phyloP scores from a whole-genome alignment of 2,113 vertebrate genomes.

The Ceuthmochares aereus region DNA sequence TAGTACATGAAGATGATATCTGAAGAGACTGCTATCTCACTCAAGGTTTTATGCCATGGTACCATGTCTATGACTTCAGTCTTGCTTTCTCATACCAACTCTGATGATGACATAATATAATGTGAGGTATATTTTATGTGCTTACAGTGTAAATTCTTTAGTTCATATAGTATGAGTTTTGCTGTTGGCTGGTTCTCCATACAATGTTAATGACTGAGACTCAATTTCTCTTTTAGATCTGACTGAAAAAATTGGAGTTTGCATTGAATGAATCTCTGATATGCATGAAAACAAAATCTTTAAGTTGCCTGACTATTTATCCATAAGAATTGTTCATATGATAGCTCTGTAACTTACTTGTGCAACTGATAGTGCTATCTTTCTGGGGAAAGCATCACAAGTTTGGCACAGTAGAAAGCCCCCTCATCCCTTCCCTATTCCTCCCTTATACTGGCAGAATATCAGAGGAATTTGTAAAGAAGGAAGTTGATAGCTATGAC shows the following conservation, averaged over 20 bases:
- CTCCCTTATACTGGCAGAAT: background rate
- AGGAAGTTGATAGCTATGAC: constrained; percentile 31
- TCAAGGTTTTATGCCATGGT: background rate
- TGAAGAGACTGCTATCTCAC: background rate
- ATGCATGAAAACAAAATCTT: background rate
- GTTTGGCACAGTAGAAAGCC: background rate
- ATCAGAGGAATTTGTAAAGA: constrained; percentile 42
- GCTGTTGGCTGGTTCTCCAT: background rate
- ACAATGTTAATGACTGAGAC: background rate
- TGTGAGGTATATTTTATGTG: background rate
- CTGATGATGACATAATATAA: background rate
- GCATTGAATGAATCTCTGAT: background rate
- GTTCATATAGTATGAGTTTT: background rate
- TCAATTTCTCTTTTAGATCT: background rate
- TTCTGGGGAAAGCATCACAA: background rate
- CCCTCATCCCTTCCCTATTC: background rate
- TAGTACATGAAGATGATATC: background rate
- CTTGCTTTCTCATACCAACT: background rate
- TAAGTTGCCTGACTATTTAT: background rate
- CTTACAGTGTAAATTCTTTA: background rate
- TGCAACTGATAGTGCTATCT: background rate
- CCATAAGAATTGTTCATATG: background rate
- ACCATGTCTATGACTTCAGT: background rate
- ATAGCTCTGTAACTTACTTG: background rate
- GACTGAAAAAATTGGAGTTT: background rate